phyloP scores from a whole-genome alignment of 2,113 vertebrate genomes.

The Perca fluviatilis region DNA sequence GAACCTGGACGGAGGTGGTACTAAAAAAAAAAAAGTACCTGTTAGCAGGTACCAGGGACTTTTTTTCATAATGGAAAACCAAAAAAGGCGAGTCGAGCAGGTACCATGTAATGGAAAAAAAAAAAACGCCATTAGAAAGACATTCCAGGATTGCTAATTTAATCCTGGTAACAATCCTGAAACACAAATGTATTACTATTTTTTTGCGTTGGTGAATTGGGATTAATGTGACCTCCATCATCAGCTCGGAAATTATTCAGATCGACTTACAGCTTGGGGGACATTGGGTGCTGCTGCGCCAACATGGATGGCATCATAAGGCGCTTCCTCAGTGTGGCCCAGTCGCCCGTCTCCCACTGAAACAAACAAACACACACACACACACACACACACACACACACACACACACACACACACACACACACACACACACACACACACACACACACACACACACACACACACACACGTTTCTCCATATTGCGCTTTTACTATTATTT shows the following conservation, averaged over 20 bases:
- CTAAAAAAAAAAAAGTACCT: too few relatives aligned
- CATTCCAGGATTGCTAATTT: not conserved
- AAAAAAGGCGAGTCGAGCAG: too few relatives aligned
- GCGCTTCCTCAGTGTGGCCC: constrained; percentile 92
- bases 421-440: too few relatives aligned
- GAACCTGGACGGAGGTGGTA: too few relatives aligned
- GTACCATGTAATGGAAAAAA: too few relatives aligned
- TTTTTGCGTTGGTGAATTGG: not conserved
- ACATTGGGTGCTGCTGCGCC: constrained; percentile 96
- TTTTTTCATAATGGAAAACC: too few relatives aligned
- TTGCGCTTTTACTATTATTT: too few relatives aligned
- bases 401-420: too few relatives aligned
- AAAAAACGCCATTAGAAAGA: too few relatives aligned
- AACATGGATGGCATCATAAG: constrained; percentile 97
- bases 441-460: constrained; percentile 63
- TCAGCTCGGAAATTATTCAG: not conserved
- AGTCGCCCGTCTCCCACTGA: constrained; percentile 96
- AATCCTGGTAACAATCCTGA: not conserved
- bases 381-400: constrained; percentile 64
- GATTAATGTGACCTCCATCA: not conserved
- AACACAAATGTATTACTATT: not conserved
- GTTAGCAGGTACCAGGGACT: too few relatives aligned
- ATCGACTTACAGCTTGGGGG: constrained; percentile 93
- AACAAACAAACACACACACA: constrained; percentile 72
- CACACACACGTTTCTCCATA: too few relatives aligned